Evolutionary conservation across 2,888 invertebrate species (phyloP), one percentile per base, ranked within the genome.

Genomic region (Tridacna crocea): DNA sequence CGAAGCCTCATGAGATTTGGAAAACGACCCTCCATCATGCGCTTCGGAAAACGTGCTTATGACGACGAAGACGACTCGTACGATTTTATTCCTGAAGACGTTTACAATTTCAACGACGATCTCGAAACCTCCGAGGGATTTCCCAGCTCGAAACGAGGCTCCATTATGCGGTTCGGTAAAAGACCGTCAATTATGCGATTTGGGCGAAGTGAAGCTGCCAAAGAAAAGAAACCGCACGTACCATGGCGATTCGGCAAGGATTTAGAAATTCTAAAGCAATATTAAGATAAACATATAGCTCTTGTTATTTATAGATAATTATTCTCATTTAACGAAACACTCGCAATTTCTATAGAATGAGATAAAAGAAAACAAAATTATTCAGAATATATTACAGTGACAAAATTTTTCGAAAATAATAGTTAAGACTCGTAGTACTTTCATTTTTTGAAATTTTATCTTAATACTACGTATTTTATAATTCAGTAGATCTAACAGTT

Each of bases 181-280:
- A 79, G 79, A 46, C 79, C 82, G 12, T 75, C 77, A 17, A 46
- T 76, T 24, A 79, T 75, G 72, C 60, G 77, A 15, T 72, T 77
- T 46, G 73, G 76, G 26, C 17, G 79, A 24, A 79, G 65, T 66
- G 77, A 58, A 46, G 36, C 79, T 26, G 24, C 58, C 12, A n/a
- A 51, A 4, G 72, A 68, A 58, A 74, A 65, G 26, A 80, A 83
- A 48, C 78, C 78, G 22, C 85, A 86, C 58, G 75, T 75, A n/a
- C 85, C 85, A 15, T 86, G 85, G 85, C 76, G 85, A 75, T 86
- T 86, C 66, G 85, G 85, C 1, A 72, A 79, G 51, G 78, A 79
- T 15, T 66, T 66, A 55, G 76, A 76, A 6, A 55, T 55, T 6
- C 3, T 11, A 36, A 72, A 61, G 13, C 61, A 61, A 61, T 61